phyloP scores from a whole-genome alignment of 2,797 vertebrate species.

The Centropyge bicolor region DNA sequence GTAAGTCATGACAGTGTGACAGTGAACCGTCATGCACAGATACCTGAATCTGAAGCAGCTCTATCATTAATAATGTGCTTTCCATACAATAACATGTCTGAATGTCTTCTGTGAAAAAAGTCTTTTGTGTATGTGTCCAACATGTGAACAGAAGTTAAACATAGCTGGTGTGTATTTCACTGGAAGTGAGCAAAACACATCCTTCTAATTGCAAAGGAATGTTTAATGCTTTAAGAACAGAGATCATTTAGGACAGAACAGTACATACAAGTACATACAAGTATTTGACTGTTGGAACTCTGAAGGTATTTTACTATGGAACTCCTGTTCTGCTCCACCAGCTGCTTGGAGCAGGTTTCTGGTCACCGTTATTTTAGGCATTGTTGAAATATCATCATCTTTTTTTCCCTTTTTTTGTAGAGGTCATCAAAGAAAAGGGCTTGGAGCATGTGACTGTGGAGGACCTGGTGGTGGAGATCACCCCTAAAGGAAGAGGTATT shows the following conservation, averaged over 20 bases:
- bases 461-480: conserved; percentile 97
- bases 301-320: neutral
- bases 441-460: conserved; percentile 97
- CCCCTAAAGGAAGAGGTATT: conserved; percentile 97
- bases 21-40: neutral
- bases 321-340: neutral
- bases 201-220: neutral
- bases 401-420: conserved; percentile 72
- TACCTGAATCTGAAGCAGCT: neutral
- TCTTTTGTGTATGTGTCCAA: neutral
- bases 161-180: neutral
- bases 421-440: conserved; percentile 98
- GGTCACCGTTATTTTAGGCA: neutral
- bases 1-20: neutral
- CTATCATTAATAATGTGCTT: neutral
- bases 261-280: neutral
- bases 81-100: no score
- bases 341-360: neutral
- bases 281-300: neutral
- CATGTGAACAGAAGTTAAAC: neutral
- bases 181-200: neutral
- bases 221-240: neutral
- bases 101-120: neutral
- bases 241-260: neutral
- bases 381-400: neutral